These are phyloP conservation scores for Dione juno DNA, from an alignment of 2,888 invertebrate species.

Conservation along the genomic window DNA sequence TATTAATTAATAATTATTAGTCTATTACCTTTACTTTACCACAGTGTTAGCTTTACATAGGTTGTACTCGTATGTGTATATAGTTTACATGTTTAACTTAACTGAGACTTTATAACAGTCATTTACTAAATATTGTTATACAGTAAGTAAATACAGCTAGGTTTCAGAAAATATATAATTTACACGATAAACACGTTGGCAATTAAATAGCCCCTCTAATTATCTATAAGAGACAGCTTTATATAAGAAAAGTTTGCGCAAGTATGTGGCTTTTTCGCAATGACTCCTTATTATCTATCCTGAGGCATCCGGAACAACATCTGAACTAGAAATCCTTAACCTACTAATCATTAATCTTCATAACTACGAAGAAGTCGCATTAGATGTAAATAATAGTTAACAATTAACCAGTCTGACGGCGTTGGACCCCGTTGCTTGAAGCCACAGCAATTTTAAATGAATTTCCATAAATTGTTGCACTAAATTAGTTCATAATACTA, in stretches of 20 bases:
- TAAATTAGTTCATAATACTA: slow-evolving; percentile 30
- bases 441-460: slow-evolving; percentile 31
- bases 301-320: slow-evolving; percentile 50
- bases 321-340: slow-evolving; percentile 57
- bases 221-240: slow-evolving; percentile 10
- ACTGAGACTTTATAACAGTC: not conserved
- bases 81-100: not conserved
- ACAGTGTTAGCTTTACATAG: no score
- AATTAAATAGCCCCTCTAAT: slow-evolving; percentile 12
- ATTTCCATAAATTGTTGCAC: slow-evolving; percentile 26
- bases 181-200: slow-evolving; percentile 2
- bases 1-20: slow-evolving; percentile 1
- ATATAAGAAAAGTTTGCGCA: slow-evolving; percentile 24
- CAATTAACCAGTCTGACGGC: slow-evolving; percentile 65
- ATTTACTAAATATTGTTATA: not conserved
- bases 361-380: slow-evolving; percentile 54
- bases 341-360: slow-evolving; percentile 63
- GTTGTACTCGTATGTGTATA: no score
- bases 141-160: not conserved
- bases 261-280: slow-evolving; percentile 37
- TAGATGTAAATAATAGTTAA: slow-evolving; percentile 59
- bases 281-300: slow-evolving; percentile 46
- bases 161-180: slow-evolving; percentile 10
- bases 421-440: slow-evolving; percentile 34
- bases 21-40: not conserved